These are phyloP conservation scores for Lasioglossum baleicum DNA, from an alignment of 1,140 invertebrate species.

Conservation along the genomic window DNA sequence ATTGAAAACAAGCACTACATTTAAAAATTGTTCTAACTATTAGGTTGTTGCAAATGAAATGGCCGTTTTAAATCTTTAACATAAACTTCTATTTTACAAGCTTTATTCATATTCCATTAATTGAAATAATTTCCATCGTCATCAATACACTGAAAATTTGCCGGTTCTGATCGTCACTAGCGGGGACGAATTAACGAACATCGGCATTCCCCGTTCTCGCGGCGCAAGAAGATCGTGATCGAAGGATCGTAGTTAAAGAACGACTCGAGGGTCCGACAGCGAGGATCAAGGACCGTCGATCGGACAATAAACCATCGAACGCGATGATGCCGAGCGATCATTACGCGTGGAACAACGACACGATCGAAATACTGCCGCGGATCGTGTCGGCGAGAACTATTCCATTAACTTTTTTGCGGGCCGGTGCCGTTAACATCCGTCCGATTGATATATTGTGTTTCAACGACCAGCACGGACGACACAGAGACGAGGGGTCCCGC, in stretches of 20 bases:
- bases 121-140: too few relatives aligned
- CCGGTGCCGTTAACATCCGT: background rate
- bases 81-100: too few relatives aligned
- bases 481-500: background rate
- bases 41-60: too few relatives aligned
- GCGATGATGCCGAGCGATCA: background rate
- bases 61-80: too few relatives aligned
- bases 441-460: slow-evolving; percentile 11
- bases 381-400: background rate
- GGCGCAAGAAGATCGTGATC: too few relatives aligned
- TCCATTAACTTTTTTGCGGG: slow-evolving; percentile 3
- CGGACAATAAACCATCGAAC: background rate
- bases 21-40: too few relatives aligned
- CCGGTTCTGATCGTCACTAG: too few relatives aligned
- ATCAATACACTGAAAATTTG: too few relatives aligned
- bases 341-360: background rate
- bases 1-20: too few relatives aligned
- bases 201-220: too few relatives aligned
- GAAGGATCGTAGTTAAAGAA: background rate
- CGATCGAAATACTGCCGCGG: background rate
- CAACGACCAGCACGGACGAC: background rate
- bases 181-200: too few relatives aligned
- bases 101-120: too few relatives aligned
- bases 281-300: background rate
- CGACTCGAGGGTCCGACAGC: background rate